Evolutionary conservation across 2,797 vertebrate species (phyloP), one percentile per base, ranked within the genome.

Genomic region (Apogon hyalosoma): DNA sequence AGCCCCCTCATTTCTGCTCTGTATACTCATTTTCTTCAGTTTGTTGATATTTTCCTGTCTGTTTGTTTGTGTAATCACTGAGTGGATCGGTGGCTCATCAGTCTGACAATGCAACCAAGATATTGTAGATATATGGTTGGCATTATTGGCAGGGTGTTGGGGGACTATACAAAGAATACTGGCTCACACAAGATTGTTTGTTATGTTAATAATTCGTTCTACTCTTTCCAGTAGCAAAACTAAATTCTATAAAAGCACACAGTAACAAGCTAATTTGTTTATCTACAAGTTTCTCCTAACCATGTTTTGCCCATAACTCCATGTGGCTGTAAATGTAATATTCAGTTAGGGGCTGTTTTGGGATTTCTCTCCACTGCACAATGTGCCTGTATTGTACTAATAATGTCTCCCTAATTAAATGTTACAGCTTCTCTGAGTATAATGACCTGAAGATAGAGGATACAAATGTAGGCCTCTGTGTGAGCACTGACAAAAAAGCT

Each of bases 401-500:
- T 92, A 92, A 89, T 84, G 82, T 81, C 86, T 77, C 86, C 75
- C 80, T 92, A 89, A 94, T 93, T 93, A 94, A 93, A 94, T 92
- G 90, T 92, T 91, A 91, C 89, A 91, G 90, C 90, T 84, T 87
- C 85, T 88, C 59, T 87, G 88, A 88, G 84, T 90, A 90, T 88
- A 91, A 92, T 90, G 89, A 93, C 91, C 90, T 81, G 84, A 76
- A 92, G 91, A 91, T 82, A 93, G 79, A 88, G 79, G 79, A 84
- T 72, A 69, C 75, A 79, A 88, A 78, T 70, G 80, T 77, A 80
- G 66, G 76, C 77, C 64, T 69, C 76, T 79, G 73, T 53, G 56
- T 71, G 78, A 78, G 80, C 68, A 61, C 65, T 61, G 59, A 63
- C 80, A 72, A 75, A 79, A 65, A 51, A 39, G 65, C 69, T 65